Base-by-base conservation (phyloP, 2,888 invertebrate genomes). In the Ectemnius continuus region DNA sequence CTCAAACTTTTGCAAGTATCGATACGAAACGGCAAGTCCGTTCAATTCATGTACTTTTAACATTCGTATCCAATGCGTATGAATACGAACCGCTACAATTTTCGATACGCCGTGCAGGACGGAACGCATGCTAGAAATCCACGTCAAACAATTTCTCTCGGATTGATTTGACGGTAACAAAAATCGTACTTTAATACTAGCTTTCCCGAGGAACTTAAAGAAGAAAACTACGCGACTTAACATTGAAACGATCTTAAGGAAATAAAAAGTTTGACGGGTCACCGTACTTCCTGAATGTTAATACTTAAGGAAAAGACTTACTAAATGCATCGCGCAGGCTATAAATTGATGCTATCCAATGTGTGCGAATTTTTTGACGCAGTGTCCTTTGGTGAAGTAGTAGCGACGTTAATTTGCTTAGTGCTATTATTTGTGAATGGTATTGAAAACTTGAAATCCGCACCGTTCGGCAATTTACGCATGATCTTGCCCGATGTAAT, bases 401-500 rank as follows among this genome's bases (percentile, higher is more conserved):
- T 84, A 36, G 89, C 88, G 60, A 85, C 84, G 61, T 82, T 88
- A 69, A 89, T 87, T 83, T 90, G 90, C 78, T 90, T 90, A 57
- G 86, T 85, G 61, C 89, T 88, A 83, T 90, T 91, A 78, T 91
- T 91, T 73, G 91, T 87, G 70, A 91, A 91, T 16, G 96, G 93
- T 88, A 94, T 92, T 3, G 94, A 94, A 80, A 95, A 94, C 88
- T 94, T 95, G 81, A 96, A 95, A 90, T 96, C 96, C 59, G 93
- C 93, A 61, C 93, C 91, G 91, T 96, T 96, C 67, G 96, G 96
- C 90, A 96, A 92, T 89, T 96, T 95, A 80, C 95, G 94, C 98
- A 98, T 98, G 88, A 98, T 98, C 92, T 97, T 97, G 74, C 98
- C 99, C 62, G 97, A 97, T 13, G 98, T 99, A 90, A 99, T 99